Evolutionary conservation across 1,140 invertebrate species (phyloP), one percentile per base, ranked within the genome.

Genomic region (Rhagoletis zephyria): DNA sequence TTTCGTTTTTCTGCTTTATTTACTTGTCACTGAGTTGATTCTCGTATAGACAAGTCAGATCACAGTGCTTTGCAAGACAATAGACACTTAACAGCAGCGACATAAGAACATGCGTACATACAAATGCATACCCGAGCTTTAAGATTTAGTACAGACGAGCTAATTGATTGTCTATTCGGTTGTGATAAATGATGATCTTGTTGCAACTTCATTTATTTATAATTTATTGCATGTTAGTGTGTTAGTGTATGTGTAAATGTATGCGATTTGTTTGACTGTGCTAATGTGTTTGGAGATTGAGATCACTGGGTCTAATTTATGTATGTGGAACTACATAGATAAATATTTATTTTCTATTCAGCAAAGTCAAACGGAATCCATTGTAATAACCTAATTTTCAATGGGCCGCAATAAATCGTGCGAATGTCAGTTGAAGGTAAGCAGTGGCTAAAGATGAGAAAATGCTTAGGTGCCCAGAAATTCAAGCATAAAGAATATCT

Each of bases 351-450:
- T 19, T 81, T 81, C 51, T 81, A 81, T 59, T 12, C 7, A 81
- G 74, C 74, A 81, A 74, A 81, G 74, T 59, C 74, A 59, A 30
- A 81, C 9, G n/a, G 56, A 81, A 81, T 10, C 7, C n/a, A 81
- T 81, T 56, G 74, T 12, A 81, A 56, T 81, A 81, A 81, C 74
- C 74, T 30, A 9, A 81, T 81, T 81, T 81, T 56, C 51, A 81
- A 81, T 56, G 56, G 48, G 74, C 74, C 74, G 48, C 74, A 10
- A 81, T 81, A 81, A 81, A 59, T 81, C 19, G 74, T 81, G 48
- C n/a, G n/a, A 81, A 81, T 81, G 74, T 81, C 74, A 81, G 74
- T 81, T 81, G 48, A 81, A 81, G 74, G 70, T 74, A 74, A 74
- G 30, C 14, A 81, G n/a, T 56, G 51, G 45, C 42, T 48, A 30